Evolutionary conservation across 2,797 vertebrate species (phyloP), one percentile per base, ranked within the genome.

Genomic region (Sebastes umbrosus): DNA sequence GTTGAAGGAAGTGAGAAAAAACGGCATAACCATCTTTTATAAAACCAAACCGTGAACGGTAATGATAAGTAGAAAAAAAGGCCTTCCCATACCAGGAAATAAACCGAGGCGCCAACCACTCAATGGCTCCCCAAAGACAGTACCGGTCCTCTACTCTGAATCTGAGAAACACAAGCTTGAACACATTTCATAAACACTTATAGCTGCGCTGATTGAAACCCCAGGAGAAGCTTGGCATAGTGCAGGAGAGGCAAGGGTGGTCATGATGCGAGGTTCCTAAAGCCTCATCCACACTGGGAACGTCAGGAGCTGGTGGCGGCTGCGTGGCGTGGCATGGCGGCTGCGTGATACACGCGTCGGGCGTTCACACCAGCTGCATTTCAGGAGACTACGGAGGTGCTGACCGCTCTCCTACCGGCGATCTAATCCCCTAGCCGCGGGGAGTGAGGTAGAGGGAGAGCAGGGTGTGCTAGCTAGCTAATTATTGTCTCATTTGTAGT

Each of bases 171-270:
- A 82, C n/a, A n/a, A 63, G 29, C 69, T 50, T 14, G 81, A 69
- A 85, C 71, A 76, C 50, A 75, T 76, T 78, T 80, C 66, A 70
- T 24, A 59, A 69, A 72, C 64, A 68, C 74, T 82, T 46, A 77
- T 46, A 77, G 46, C 25, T 18, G 25, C 39, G 63, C 46, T 58
- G 66, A 67, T 54, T 43, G 52, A n/a, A 55, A 20, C 60, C 60
- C 39, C 22, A 11, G 36, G 46, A 65, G 65, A 62, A 12, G 65
- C 31, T 57, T 10, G 1, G 6, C 59, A 31, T 52, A 29, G 43
- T 10, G 62, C 22, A 11, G 31, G 46, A 32, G 59, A 55, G 25
- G 10, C 65, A 50, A n/a, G 14, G 46, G 52, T 18, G 43, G 24
- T 18, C 69, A 20, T 20, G 60, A 14, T 57, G 25, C 25, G 4